Base-by-base conservation (phyloP, 2,797 vertebrate genomes). In the Sebastes hopkinsi region DNA sequence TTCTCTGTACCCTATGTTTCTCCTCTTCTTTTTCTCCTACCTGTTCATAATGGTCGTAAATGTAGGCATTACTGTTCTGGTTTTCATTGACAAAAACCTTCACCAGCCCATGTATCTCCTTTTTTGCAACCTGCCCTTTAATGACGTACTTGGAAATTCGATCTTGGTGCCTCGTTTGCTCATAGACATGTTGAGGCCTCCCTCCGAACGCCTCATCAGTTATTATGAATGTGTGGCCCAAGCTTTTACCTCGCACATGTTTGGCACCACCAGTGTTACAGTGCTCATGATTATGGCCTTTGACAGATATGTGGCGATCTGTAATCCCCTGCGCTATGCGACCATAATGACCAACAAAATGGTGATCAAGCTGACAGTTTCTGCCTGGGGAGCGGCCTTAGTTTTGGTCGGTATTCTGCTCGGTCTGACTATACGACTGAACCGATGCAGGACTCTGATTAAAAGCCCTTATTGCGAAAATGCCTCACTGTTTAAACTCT, bases 251-350 rank as follows among this genome's bases (percentile, higher is more conserved):
- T 84, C 91, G 18, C 96, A 96, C 1, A 92, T 95, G 36, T 94
- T 94, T 25, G 93, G 90, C 1, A 60, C 96, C 23, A 94, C 96
- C 0, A 86, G 92, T 0, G 96, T 96, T 1, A 95, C 94, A 0
- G 89, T 97, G 1, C 88, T 97, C 52, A 90, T 97, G 87, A 95
- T 95, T 2, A 96, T 97, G 97, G 96, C 96, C 0, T 95, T 95
- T 0, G 96, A 50, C 46, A 50, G 46, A 50, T 50, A 50, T 50
- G 46, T 50, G 46, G 46, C 96, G 10, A 93, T 97, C 69, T 97
- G 96, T 0, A 78, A 95, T 5, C 96, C 96, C 0, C 75, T 97
- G 14, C 22, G 34, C 14, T 65, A 42, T 18, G 12, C 13, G 3
- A 1, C 22, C 1, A 65, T 65, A 25, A 65, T 65, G 62, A 38